Evolutionary conservation across 2,888 invertebrate species (phyloP).

Genomic region (Chrysotoxum bicinctum): DNA sequence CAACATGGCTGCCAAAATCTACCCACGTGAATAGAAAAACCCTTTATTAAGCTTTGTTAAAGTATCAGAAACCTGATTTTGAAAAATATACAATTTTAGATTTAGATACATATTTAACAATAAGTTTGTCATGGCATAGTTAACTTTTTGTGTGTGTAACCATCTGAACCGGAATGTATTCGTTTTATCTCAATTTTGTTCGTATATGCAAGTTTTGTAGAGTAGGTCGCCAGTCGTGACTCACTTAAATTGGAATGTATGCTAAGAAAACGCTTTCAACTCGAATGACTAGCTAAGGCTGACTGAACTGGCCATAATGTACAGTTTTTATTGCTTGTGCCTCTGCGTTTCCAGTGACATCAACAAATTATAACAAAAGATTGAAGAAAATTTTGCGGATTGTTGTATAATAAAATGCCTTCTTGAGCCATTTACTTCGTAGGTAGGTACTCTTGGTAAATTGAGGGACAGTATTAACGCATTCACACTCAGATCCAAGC

Average conservation of each 20-base stretch:
- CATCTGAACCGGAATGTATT: constrained; percentile 16
- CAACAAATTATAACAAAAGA: constrained; percentile 47
- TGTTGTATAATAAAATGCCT: constrained; percentile 58
- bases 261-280: constrained; percentile 63
- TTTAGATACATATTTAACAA: no score
- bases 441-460: constrained; percentile 28
- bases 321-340: constrained; percentile 58
- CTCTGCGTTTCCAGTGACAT: constrained; percentile 12
- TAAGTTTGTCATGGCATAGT: no score
- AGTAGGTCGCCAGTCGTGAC: constrained; percentile 72
- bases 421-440: constrained; percentile 33
- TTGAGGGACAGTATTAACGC: constrained; percentile 41
- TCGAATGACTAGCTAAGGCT: constrained; percentile 8
- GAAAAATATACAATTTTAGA: no score
- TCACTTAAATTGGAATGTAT: constrained; percentile 72
- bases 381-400: constrained; percentile 46
- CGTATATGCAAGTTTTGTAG: constrained; percentile 68
- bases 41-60: no score
- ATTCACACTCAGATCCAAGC: constrained; percentile 46
- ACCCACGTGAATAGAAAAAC: no score
- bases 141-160: no score
- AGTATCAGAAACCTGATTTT: no score
- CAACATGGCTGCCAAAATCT: no score
- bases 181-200: constrained; percentile 47
- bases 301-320: constrained; percentile 48